phyloP scores from a whole-genome alignment of 2,113 vertebrate genomes.

The Antechinus flavipes region DNA sequence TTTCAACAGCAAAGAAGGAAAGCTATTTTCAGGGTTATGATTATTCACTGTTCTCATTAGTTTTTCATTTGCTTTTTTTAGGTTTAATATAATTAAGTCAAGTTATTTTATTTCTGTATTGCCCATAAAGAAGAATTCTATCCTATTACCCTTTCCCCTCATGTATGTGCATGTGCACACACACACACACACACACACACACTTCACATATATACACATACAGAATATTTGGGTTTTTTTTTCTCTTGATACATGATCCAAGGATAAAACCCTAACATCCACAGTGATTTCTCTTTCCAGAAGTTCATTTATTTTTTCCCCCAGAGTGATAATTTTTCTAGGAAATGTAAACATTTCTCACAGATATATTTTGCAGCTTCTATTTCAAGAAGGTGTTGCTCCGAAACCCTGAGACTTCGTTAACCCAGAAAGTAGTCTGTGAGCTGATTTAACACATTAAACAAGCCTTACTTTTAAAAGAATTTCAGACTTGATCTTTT shows the following conservation, averaged over 20 bases:
- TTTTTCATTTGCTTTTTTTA: slow-evolving; percentile 62
- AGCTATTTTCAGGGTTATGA: slow-evolving; percentile 66
- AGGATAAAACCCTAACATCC: slow-evolving; percentile 39
- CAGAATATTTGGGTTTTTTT: not conserved
- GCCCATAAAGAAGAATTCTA: slow-evolving; percentile 50
- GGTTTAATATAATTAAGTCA: slow-evolving; percentile 71
- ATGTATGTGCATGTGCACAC: not conserved
- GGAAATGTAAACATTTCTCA: not conserved
- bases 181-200: not conserved
- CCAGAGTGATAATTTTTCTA: slow-evolving; percentile 12
- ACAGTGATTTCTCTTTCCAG: not conserved
- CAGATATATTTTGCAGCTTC: not conserved
- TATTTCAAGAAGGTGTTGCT: not conserved
- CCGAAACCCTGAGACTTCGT: not conserved
- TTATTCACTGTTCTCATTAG: slow-evolving; percentile 64
- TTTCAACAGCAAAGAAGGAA: slow-evolving; percentile 59
- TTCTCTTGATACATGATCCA: slow-evolving; percentile 10
- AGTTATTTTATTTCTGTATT: slow-evolving; percentile 74
- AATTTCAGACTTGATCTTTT: not conserved
- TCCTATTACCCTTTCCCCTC: not conserved
- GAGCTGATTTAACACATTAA: not conserved
- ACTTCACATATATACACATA: not conserved
- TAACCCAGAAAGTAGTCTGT: not conserved
- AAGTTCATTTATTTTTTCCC: slow-evolving; percentile 15
- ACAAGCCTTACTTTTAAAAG: not conserved